phyloP scores from a whole-genome alignment of 1,140 invertebrate genomes.

The Cyphomyrmex costatus region DNA sequence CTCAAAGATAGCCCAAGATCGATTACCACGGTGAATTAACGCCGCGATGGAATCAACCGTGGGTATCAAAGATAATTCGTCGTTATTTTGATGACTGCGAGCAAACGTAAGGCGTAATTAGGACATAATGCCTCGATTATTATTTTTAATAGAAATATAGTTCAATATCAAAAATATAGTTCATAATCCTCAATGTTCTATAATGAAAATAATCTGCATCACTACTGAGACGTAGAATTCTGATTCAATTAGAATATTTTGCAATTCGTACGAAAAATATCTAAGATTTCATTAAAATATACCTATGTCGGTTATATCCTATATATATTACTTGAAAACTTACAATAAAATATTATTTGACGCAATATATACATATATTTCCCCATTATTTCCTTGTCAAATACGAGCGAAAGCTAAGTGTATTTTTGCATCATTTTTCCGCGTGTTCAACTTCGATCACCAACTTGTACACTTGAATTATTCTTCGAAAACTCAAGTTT shows the following conservation, averaged over 20 bases:
- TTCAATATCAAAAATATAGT: background rate
- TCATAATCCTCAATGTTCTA: background rate
- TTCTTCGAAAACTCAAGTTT: conserved; percentile 62
- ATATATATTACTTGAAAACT: background rate
- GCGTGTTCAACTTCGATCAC: background rate
- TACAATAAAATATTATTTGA: background rate
- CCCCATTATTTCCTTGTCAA: background rate
- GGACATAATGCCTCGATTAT: background rate
- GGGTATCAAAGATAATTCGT: background rate
- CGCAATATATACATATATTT: background rate
- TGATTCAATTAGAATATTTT: background rate
- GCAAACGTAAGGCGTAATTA: background rate
- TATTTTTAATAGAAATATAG: background rate
- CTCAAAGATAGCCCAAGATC: conserved; percentile 22
- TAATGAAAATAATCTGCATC: background rate
- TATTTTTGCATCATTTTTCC: conserved; percentile 5
- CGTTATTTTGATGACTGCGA: conserved; percentile 5
- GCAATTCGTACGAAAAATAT: background rate
- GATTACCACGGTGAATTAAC: background rate
- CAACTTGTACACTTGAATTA: conserved; percentile 69
- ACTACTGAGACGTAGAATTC: background rate
- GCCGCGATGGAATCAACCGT: conserved; percentile 5
- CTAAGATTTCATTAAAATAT: background rate
- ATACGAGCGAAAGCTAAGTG: background rate
- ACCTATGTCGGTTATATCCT: background rate